phyloP scores from a whole-genome alignment of 2,113 vertebrate genomes.

The Alouatta palliata region DNA sequence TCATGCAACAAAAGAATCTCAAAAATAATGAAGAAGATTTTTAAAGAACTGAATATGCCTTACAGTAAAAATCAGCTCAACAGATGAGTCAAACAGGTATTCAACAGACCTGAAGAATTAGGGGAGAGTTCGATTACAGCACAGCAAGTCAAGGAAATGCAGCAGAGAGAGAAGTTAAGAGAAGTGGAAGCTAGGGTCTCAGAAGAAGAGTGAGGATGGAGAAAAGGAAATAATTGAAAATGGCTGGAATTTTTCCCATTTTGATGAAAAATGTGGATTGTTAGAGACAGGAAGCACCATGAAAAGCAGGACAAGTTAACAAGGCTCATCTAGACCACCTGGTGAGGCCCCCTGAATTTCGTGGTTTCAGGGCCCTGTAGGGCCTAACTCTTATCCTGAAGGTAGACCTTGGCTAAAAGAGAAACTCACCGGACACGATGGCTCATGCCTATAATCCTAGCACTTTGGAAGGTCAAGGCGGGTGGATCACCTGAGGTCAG shows the following conservation, averaged over 20 bases:
- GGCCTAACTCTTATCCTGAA: neutral
- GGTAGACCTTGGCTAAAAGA: neutral
- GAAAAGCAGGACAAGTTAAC: neutral
- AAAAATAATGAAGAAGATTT: neutral
- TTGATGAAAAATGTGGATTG: neutral
- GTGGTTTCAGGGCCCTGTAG: neutral
- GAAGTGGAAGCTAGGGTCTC: neutral
- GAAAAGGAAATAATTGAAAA: neutral
- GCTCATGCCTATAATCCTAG: too few relatives aligned
- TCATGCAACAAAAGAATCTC: neutral
- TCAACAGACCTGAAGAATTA: neutral
- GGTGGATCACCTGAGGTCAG: too few relatives aligned
- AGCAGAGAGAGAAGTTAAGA: neutral
- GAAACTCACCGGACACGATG: neutral
- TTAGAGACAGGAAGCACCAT: neutral
- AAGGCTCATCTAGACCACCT: neutral
- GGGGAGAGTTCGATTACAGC: neutral
- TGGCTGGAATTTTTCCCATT: neutral
- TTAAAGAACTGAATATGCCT: neutral
- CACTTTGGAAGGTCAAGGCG: too few relatives aligned
- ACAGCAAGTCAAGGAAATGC: neutral
- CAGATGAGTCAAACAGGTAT: neutral
- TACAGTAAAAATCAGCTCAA: neutral
- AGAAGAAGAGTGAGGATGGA: neutral
- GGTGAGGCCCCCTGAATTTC: neutral